Conservation (phyloP, 2,113 vertebrate genomes). For the Oreocharis arfaki region DNA sequence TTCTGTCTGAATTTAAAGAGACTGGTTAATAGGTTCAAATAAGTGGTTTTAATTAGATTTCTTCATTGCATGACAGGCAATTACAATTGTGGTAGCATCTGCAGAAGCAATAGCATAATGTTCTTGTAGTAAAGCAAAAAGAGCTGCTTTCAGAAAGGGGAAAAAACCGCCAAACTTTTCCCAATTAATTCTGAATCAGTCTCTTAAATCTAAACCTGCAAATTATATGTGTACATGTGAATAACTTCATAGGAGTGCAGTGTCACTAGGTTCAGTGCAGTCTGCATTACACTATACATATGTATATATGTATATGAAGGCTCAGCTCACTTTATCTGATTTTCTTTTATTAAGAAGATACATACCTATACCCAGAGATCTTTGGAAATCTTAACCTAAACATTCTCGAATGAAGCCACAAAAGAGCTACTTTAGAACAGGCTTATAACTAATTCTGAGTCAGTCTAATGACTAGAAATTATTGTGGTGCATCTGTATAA, state of each 20-base stretch:
- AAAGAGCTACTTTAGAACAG: not conserved
- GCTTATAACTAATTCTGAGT: not conserved
- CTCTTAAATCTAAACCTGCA: not conserved
- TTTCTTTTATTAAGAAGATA: not conserved
- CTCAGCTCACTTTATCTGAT: not conserved
- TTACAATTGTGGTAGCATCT: slow-evolving; percentile 3
- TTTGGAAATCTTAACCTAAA: not conserved
- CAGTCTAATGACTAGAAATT: not conserved
- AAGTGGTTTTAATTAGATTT: slow-evolving; percentile 44
- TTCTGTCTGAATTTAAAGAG: slow-evolving; percentile 41
- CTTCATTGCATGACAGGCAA: not conserved
- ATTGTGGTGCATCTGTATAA: not conserved
- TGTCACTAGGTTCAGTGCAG: not conserved
- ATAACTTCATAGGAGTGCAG: not conserved
- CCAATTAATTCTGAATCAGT: not conserved
- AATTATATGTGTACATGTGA: not conserved
- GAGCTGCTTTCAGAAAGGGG: not conserved
- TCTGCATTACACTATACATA: not conserved
- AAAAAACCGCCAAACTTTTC: not conserved
- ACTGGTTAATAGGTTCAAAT: slow-evolving; percentile 32
- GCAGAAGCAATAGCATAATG: not conserved
- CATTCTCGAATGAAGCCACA: not conserved
- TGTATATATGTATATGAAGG: not conserved
- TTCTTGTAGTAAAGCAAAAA: not conserved
- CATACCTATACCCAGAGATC: not conserved